These are phyloP conservation scores for Pecten maximus DNA, from an alignment of 2,888 invertebrate genomes.

Conservation along the genomic window DNA sequence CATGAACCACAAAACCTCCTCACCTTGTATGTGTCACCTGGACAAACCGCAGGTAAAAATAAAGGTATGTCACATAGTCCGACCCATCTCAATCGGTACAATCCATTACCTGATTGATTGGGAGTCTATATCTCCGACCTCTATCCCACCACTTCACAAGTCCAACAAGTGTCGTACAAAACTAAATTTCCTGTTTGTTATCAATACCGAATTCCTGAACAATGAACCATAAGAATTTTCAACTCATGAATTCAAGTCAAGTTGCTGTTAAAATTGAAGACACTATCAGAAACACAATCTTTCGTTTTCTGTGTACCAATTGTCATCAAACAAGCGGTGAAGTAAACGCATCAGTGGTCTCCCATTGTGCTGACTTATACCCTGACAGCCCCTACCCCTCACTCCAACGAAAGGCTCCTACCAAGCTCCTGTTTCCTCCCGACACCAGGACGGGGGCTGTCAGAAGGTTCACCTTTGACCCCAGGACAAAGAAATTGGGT, in stretches of 20 bases:
- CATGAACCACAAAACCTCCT: conserved; percentile 14
- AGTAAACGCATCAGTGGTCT: background rate
- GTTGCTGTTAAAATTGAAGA: background rate
- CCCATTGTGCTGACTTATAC: background rate
- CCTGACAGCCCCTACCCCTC: background rate
- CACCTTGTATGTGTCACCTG: conserved; percentile 25
- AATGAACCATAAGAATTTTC: background rate
- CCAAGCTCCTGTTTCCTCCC: background rate
- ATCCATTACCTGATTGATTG: background rate
- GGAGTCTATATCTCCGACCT: background rate
- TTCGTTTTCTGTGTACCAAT: background rate
- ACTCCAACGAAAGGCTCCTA: background rate
- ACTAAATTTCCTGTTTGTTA: conserved; percentile 35
- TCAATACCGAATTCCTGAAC: background rate
- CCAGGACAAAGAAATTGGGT: background rate
- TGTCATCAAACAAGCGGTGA: background rate
- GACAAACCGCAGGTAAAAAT: conserved; percentile 6
- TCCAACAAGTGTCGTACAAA: background rate
- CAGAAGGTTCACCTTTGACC: background rate
- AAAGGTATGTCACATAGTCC: background rate
- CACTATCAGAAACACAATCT: conserved; percentile 3
- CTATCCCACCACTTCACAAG: background rate
- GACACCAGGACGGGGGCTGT: background rate
- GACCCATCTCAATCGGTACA: background rate
- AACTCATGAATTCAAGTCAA: conserved; percentile 6